Evolutionary conservation across 1,140 invertebrate species (phyloP).

Genomic region (Batillaria attramentaria): DNA sequence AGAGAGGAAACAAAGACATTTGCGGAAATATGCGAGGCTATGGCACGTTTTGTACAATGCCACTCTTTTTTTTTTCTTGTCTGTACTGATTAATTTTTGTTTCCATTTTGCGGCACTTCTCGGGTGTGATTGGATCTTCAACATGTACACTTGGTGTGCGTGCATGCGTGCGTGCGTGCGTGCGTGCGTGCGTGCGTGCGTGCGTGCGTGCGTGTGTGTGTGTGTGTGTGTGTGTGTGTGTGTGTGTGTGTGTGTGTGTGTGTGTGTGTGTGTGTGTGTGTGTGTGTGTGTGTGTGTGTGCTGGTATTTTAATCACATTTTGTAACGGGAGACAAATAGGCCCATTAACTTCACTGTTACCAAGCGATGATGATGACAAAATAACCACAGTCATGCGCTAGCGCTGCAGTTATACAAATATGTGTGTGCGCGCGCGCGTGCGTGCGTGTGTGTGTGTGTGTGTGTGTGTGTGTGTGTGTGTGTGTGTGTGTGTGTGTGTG

Average conservation of each 20-base stretch:
- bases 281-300: conserved; percentile 14
- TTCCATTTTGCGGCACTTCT: no score
- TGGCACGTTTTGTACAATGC: no score
- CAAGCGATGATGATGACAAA: no score
- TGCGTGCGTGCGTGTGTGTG: background rate
- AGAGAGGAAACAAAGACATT: background rate
- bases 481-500: conserved; percentile 1
- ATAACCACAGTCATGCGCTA: no score
- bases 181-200: conserved; percentile 4
- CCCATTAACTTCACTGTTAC: no score
- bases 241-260: conserved; percentile 14
- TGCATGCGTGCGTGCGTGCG: background rate
- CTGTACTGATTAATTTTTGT: background rate
- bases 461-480: background rate
- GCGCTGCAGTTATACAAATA: no score
- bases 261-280: conserved; percentile 14
- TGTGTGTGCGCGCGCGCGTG: conserved; percentile 1
- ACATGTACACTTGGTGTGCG: background rate
- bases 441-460: background rate
- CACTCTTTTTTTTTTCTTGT: background rate
- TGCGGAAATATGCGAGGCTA: background rate
- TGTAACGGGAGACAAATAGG: no score
- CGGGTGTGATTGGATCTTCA: no score
- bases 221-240: background rate
- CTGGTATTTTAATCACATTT: no score